These are phyloP conservation scores for Siniperca undulata DNA, from an alignment of 2,797 vertebrate genomes.

Conservation along the genomic window DNA sequence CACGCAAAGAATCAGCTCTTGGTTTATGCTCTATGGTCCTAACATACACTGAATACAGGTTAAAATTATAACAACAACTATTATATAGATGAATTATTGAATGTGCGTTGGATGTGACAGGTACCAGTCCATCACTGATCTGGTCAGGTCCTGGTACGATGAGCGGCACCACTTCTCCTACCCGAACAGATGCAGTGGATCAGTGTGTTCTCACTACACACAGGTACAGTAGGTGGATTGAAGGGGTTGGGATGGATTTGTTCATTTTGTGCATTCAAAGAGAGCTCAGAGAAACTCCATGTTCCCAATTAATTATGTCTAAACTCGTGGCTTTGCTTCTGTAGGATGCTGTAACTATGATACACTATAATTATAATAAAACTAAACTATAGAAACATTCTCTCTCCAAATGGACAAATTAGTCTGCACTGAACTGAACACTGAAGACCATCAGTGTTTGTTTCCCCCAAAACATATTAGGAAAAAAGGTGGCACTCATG, in stretches of 20 bases:
- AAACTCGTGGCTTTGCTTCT: not conserved
- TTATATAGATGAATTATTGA: not conserved
- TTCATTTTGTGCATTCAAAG: not conserved
- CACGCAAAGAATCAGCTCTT: not conserved
- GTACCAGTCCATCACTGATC: constrained; percentile 87
- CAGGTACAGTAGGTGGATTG: constrained; percentile 82
- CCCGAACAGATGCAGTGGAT: constrained; percentile 87
- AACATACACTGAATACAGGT: not conserved
- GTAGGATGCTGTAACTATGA: not conserved
- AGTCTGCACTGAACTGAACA: not conserved
- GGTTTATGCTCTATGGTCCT: not conserved
- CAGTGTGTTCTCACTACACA: constrained; percentile 92
- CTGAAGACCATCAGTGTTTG: not conserved
- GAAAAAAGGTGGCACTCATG: too few relatives aligned
- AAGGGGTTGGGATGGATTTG: not conserved
- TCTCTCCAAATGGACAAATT: not conserved
- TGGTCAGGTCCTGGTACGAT: constrained; percentile 89
- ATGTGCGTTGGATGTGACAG: constrained; percentile 71
- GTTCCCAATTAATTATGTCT: not conserved
- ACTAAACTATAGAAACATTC: not conserved
- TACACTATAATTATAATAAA: not conserved
- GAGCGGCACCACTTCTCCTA: constrained; percentile 89
- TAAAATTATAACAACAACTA: not conserved
- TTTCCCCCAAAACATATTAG: not conserved
- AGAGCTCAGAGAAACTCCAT: not conserved